Base-by-base conservation (phyloP, 2,797 vertebrate species). In the Thalassophryne amazonica region DNA sequence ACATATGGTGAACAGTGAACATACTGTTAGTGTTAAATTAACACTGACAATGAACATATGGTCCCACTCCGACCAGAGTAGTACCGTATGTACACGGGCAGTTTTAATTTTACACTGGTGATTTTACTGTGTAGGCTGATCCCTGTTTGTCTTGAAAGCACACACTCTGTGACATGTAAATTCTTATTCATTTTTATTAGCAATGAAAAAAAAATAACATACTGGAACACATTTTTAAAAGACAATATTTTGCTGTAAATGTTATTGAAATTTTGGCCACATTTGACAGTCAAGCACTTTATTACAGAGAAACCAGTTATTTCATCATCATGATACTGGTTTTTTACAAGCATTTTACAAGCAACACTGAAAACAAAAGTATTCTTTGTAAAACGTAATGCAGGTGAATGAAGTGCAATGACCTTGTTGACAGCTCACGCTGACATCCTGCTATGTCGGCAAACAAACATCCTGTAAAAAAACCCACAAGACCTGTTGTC, bases 241-340 rank as follows among this genome's bases (percentile, higher is more conserved):
- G 0, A 7, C 3, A 27, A 17, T 1, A 4, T 16, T 40, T 25
- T 13, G 13, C 24, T 14, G n/a, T 5, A 10, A 38, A 22, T 35
- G 80, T 83, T 77, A 85, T 77, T 82, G 12, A 79, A 61, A 63
- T 67, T 1, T 46, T 15, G 1, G 52, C 30, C 4, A 65, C 11
- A 38, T 52, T 9, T 21, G 2, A 16, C 48, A 41, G 42, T 50
- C 5, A 61, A 48, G 6, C 31, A 42, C 4, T 3, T n/a, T 18
- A 37, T n/a, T 32, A 23, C 11, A 29, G 54, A 47, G 52, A 6
- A 31, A 27, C n/a, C 6, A 45, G 14, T 2, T 4, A 16, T 22
- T 25, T 39, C 16, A 41, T 43, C n/a, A 11, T 24, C 2, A 23
- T 6, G 7, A 34, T 22, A 32, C 3, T 20, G 2, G 11, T 23